Conservation (phyloP, 1,140 invertebrate species). For the Drosophila simulans region DNA sequence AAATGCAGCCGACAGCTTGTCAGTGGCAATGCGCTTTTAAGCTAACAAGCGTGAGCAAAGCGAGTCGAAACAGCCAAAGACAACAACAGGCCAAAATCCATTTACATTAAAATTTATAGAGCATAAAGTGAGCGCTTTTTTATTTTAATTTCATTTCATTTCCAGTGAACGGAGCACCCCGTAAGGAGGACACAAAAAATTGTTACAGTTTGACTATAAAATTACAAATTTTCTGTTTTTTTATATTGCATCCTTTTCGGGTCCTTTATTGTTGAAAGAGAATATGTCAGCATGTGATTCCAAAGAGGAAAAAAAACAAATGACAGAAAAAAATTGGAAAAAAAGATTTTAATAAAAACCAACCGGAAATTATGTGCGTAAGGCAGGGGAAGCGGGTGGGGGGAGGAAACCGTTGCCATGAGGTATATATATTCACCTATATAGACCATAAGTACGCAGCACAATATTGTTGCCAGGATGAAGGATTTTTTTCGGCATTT, state of each 20-base stretch:
- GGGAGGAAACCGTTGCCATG: slow-evolving; percentile 42
- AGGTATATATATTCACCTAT: slow-evolving; percentile 42
- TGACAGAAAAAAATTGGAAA: slow-evolving; percentile 15
- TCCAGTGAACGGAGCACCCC: slow-evolving; percentile 45
- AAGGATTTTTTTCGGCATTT: slow-evolving; percentile 45
- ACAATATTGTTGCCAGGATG: slow-evolving; percentile 63
- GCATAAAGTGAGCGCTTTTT: slow-evolving; percentile 78
- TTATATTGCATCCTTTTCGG: slow-evolving; percentile 22
- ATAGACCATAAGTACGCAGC: slow-evolving; percentile 53
- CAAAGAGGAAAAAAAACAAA: slow-evolving; percentile 31
- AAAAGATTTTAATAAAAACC: slow-evolving; percentile 68
- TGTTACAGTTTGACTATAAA: slow-evolving; percentile 81
- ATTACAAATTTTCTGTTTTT: slow-evolving; percentile 61
- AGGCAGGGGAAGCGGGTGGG: slow-evolving; percentile 17
- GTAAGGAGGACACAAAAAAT: slow-evolving; percentile 41
- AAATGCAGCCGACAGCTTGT: slow-evolving; percentile 78
- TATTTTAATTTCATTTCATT: slow-evolving; percentile 73
- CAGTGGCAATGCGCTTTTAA: slow-evolving; percentile 80
- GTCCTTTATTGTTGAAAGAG: slow-evolving; percentile 65
- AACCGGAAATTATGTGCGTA: slow-evolving; percentile 83
- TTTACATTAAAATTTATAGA: slow-evolving; percentile 83
- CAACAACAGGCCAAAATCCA: slow-evolving; percentile 61
- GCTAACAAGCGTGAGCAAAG: slow-evolving; percentile 72
- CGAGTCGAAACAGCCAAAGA: slow-evolving; percentile 47
- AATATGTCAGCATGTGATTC: slow-evolving; percentile 82